These are phyloP conservation scores for Isoperla grammatica DNA, from an alignment of 2,888 invertebrate species.

Conservation along the genomic window DNA sequence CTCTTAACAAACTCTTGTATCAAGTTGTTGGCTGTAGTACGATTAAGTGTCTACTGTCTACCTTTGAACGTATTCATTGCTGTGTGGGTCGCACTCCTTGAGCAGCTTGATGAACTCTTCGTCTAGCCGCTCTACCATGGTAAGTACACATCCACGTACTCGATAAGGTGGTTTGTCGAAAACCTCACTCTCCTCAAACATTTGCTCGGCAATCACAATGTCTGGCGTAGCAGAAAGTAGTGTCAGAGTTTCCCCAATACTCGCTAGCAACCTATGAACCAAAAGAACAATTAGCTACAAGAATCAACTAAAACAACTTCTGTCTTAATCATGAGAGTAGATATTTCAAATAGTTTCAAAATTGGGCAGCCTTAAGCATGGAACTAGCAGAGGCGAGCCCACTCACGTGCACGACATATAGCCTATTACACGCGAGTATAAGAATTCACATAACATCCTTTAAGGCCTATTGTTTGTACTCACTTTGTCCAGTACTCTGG, in stretches of 20 bases:
- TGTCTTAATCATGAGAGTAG: no score
- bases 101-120: conserved; percentile 96
- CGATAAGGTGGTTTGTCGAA: conserved; percentile 65
- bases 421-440: no score
- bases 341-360: no score
- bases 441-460: no score
- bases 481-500: conserved; percentile 87
- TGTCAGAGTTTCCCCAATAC: conserved; percentile 77
- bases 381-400: no score
- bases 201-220: conserved; percentile 73
- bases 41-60: no score
- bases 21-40: no score
- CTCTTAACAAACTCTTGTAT: no score
- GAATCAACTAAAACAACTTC: no score
- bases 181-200: conserved; percentile 83
- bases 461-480: conserved; percentile 37
- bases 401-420: no score
- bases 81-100: conserved; percentile 96
- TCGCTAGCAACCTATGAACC: conserved; percentile 56
- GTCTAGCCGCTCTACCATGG: conserved; percentile 89
- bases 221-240: conserved; percentile 67
- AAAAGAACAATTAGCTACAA: neutral
- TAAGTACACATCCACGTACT: conserved; percentile 86
- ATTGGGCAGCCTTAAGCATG: no score
- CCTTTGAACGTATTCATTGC: conserved; percentile 93